phyloP scores from a whole-genome alignment of 1,140 invertebrate genomes.

The Leptonema lineaticorne region DNA sequence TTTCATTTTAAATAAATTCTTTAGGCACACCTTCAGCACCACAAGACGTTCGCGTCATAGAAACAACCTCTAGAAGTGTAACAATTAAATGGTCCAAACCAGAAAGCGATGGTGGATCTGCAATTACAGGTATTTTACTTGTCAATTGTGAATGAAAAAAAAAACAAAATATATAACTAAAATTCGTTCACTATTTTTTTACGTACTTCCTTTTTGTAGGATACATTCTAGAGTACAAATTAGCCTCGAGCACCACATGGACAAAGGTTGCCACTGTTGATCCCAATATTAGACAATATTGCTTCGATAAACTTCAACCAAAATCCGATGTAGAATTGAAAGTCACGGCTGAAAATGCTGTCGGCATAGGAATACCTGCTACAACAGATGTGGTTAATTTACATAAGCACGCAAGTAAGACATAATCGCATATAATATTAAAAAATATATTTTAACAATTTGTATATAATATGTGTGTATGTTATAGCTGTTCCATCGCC shows the following conservation, averaged over 20 bases:
- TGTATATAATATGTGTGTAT: not conserved
- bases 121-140: slow-evolving; percentile 69
- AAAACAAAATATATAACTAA: no score
- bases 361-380: slow-evolving; percentile 80
- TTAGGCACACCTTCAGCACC: slow-evolving; percentile 81
- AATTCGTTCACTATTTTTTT: no score
- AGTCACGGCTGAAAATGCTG: slow-evolving; percentile 87
- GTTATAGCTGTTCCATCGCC: slow-evolving; percentile 80
- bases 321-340: slow-evolving; percentile 88
- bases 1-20: slow-evolving; percentile 36
- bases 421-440: not conserved
- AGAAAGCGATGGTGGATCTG: slow-evolving; percentile 78
- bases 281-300: slow-evolving; percentile 72
- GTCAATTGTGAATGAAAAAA: not conserved
- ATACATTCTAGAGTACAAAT: slow-evolving; percentile 92
- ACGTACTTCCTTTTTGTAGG: no score
- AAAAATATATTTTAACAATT: not conserved
- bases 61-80: slow-evolving; percentile 82
- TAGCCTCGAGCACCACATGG: slow-evolving; percentile 75
- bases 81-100: slow-evolving; percentile 87
- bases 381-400: slow-evolving; percentile 79
- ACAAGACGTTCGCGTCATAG: slow-evolving; percentile 72
- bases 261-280: slow-evolving; percentile 85
- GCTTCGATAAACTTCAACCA: slow-evolving; percentile 85
- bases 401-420: slow-evolving; percentile 93